phyloP scores from a whole-genome alignment of 1,140 invertebrate genomes.

The Conus betulinus region DNA sequence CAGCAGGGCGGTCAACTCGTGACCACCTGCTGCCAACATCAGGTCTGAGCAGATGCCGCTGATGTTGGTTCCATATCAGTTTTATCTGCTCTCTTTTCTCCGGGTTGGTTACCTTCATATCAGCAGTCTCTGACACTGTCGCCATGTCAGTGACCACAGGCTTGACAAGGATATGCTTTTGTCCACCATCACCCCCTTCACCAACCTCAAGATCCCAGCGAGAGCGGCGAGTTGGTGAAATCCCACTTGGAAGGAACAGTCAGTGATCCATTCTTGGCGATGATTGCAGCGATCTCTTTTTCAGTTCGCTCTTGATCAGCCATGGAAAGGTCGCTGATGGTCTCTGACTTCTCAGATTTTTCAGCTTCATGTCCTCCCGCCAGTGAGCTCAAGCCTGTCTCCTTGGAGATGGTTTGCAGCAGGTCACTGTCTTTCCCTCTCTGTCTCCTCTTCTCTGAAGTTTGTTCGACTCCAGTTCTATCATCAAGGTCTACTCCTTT shows the following conservation, averaged over 20 bases:
- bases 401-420: neutral
- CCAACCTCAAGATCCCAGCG: neutral
- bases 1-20: too few species aligned
- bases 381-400: too few species aligned
- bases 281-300: neutral
- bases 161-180: neutral
- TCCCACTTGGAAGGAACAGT: conserved; percentile 24
- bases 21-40: too few species aligned
- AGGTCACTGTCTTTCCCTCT: neutral
- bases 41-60: neutral
- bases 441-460: neutral
- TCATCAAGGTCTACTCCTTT: too few species aligned
- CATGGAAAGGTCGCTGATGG: neutral
- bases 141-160: too few species aligned
- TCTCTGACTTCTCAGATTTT: neutral
- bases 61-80: neutral
- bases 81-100: neutral
- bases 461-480: too few species aligned
- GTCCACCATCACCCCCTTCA: neutral
- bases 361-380: too few species aligned
- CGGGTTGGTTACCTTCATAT: neutral
- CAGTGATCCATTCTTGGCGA: conserved; percentile 16
- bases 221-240: conserved; percentile 14
- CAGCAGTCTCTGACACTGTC: too few species aligned
- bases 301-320: neutral